phyloP scores from a whole-genome alignment of 2,113 vertebrate genomes.

The Typhlomys cinereus region DNA sequence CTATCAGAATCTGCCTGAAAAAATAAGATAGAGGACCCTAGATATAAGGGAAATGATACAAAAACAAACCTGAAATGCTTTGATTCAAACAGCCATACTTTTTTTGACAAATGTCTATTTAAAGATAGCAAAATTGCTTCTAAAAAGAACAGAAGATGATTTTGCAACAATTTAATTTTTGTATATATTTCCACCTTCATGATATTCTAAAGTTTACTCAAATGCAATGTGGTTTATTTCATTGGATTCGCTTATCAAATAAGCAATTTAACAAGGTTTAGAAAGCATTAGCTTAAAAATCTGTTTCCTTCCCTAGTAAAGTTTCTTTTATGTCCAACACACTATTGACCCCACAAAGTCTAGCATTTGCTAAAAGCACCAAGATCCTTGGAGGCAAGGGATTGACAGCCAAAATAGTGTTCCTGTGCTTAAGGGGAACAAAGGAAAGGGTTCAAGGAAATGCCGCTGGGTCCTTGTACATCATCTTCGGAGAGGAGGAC shows the following conservation, averaged over 20 bases:
- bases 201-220: constrained; percentile 30
- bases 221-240: constrained; percentile 62
- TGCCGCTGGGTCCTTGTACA: too few species aligned
- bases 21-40: not conserved
- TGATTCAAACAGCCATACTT: not conserved
- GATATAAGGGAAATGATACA: constrained; percentile 3
- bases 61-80: constrained; percentile 38
- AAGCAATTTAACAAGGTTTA: constrained; percentile 63
- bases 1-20: not conserved
- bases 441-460: too few species aligned
- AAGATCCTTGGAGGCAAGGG: too few species aligned
- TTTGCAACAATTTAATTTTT: constrained; percentile 24
- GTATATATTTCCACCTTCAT: not conserved
- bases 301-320: too few species aligned
- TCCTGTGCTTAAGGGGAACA: too few species aligned
- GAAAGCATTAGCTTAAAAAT: constrained; percentile 55
- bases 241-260: constrained; percentile 24
- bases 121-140: constrained; percentile 25
- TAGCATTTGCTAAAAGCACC: too few species aligned
- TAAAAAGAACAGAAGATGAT: not conserved
- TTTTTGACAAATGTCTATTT: constrained; percentile 28
- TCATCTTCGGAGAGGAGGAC: too few species aligned
- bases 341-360: too few species aligned
- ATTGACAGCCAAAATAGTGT: too few species aligned
- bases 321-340: too few species aligned